These are phyloP conservation scores for Mechanitis mazaeus DNA, from an alignment of 2,888 invertebrate genomes.

Conservation along the genomic window DNA sequence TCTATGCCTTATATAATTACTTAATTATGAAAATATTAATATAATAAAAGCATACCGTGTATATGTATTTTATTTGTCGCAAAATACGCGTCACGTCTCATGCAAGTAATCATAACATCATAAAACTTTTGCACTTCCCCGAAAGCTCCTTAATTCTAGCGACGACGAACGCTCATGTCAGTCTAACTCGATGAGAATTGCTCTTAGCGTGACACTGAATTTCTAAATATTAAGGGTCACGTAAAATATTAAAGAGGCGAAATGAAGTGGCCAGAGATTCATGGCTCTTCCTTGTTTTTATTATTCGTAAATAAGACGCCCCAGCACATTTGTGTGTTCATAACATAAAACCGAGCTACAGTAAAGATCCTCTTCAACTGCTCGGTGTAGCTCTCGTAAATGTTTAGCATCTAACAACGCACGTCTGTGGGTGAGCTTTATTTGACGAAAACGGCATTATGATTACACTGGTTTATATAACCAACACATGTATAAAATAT, in stretches of 20 bases:
- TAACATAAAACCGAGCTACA: constrained; percentile 67
- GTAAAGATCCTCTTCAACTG: constrained; percentile 59
- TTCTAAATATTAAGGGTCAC: constrained; percentile 73
- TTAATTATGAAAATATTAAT: neutral
- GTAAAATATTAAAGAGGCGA: constrained; percentile 75
- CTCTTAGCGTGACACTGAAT: constrained; percentile 51
- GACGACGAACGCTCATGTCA: constrained; percentile 66
- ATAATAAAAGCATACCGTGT: constrained; percentile 5
- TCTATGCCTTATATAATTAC: neutral
- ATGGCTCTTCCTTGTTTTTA: constrained; percentile 74
- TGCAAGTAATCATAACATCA: constrained; percentile 73
- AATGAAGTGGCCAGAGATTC: constrained; percentile 75
- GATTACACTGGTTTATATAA: constrained; percentile 12
- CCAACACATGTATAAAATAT: neutral
- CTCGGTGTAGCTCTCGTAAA: constrained; percentile 54
- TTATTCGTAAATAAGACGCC: constrained; percentile 73
- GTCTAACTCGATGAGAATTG: constrained; percentile 75
- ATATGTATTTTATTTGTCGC: constrained; percentile 18
- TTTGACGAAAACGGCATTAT: constrained; percentile 23
- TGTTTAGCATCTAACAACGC: constrained; percentile 50
- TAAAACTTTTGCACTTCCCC: constrained; percentile 74
- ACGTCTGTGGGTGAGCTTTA: constrained; percentile 33
- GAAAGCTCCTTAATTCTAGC: constrained; percentile 60
- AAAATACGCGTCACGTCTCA: constrained; percentile 51
- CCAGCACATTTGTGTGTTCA: constrained; percentile 63